Percentiles rank a stretch among this genome's conserved stretches.
phyloP scores from a whole-genome alignment of 2,113 vertebrate species.

The Eira barbara region DNA sequence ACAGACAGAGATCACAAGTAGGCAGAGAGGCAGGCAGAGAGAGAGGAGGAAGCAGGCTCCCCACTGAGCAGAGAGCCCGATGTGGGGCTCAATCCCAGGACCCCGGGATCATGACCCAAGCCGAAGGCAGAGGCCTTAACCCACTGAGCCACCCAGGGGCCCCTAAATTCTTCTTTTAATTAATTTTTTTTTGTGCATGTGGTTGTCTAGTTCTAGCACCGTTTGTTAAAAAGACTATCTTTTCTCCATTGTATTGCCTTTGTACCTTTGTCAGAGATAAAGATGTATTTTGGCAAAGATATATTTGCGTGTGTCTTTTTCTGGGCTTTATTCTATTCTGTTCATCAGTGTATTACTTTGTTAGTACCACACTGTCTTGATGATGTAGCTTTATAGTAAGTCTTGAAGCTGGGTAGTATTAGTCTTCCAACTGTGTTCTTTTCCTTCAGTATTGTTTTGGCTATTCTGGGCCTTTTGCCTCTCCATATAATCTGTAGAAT shows the following conservation, averaged over 20 bases:
- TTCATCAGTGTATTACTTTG: background rate
- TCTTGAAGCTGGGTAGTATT: background rate
- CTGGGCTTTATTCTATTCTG: background rate
- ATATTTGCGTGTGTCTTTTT: background rate
- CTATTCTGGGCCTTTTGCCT: background rate
- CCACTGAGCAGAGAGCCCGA: too few species aligned
- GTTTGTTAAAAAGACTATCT: background rate
- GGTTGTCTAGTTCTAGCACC: background rate
- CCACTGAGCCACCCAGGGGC: too few species aligned
- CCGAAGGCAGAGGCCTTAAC: too few species aligned
- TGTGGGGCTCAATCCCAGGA: too few species aligned
- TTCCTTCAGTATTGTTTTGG: background rate
- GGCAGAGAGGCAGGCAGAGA: too few species aligned
- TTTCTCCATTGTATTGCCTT: background rate
- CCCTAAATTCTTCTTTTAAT: background rate
- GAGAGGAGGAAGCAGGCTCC: too few species aligned
- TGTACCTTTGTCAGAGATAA: background rate
- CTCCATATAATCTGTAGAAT: background rate
- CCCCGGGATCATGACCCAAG: too few species aligned
- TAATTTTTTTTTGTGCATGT: background rate
- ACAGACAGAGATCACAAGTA: too few species aligned
- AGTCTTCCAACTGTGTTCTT: background rate
- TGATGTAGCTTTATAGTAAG: background rate
- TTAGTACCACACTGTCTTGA: background rate
- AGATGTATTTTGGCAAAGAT: background rate